A percentile compares a stretch with the other conserved stretches of the same genome.
Evolutionary conservation across 37 sponge, comb jelly and placozoan genomes (phyloP).

Genomic region (Hexactinellida sp.): DNA sequence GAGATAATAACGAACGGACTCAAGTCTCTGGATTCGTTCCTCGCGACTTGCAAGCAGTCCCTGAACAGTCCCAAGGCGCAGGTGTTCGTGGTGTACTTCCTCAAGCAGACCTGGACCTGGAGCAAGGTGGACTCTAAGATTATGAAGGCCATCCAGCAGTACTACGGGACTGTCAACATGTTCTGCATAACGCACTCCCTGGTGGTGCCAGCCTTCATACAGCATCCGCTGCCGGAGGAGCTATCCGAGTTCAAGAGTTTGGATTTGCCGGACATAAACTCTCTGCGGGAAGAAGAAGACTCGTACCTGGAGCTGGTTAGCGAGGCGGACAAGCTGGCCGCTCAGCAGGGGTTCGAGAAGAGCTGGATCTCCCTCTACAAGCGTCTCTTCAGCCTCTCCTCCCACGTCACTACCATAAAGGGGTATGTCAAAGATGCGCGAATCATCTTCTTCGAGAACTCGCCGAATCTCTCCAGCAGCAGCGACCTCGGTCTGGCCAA

Average conservation of each 20-base stretch:
- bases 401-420: neutral
- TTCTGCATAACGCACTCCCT: neutral
- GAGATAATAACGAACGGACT: neutral
- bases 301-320: neutral
- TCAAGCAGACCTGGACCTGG: slow-evolving; percentile 15
- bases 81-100: neutral
- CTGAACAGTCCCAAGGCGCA: neutral
- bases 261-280: neutral
- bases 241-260: neutral
- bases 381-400: neutral
- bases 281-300: neutral
- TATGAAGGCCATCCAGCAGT: neutral
- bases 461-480: neutral
- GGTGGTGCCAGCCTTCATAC: neutral
- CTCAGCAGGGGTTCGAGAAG: neutral
- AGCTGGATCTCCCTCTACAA: slow-evolving; percentile 2
- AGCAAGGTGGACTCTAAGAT: slow-evolving; percentile 7
- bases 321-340: neutral
- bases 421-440: neutral
- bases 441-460: slow-evolving; percentile 12
- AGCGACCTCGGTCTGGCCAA: neutral
- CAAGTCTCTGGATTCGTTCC: neutral
- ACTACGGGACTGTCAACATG: neutral
- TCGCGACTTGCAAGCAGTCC: neutral
- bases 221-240: neutral